phyloP scores from a whole-genome alignment of 2,113 vertebrate genomes.

The Tragelaphus scriptus region DNA sequence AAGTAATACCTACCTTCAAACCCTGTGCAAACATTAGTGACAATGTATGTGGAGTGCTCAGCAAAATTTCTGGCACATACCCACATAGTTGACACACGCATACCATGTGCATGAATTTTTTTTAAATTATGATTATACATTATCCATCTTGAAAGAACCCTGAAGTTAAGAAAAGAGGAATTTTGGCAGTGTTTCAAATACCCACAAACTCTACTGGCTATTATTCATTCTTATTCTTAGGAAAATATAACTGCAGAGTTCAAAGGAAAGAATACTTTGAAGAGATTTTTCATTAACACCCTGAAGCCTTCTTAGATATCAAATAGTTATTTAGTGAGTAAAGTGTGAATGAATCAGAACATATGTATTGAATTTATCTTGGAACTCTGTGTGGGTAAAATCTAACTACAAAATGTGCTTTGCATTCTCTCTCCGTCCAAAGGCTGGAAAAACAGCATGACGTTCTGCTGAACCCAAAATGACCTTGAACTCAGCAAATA shows the following conservation, averaged over 20 bases:
- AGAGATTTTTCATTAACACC: conserved; percentile 29
- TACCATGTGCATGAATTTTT: background rate
- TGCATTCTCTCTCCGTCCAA: background rate
- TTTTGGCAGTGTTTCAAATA: conserved; percentile 36
- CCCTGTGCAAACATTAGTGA: background rate
- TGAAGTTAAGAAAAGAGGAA: background rate
- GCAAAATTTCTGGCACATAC: background rate
- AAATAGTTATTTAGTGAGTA: conserved; percentile 42
- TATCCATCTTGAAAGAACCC: background rate
- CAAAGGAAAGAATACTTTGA: conserved; percentile 50
- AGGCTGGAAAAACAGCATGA: conserved; percentile 10
- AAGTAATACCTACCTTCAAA: background rate
- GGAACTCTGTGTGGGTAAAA: background rate
- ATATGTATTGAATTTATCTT: conserved; percentile 34
- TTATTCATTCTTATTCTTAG: conserved; percentile 42
- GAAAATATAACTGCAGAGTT: conserved; percentile 38
- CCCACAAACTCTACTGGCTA: background rate
- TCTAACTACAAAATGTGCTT: background rate
- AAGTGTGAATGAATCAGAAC: conserved; percentile 40
- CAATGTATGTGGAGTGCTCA: background rate
- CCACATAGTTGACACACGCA: background rate
- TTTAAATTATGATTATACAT: background rate
- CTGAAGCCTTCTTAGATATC: conserved; percentile 36
- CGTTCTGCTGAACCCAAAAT: background rate
- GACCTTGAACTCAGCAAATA: conserved; percentile 13